A percentile compares a stretch with the other conserved stretches of the same genome.
phyloP scores from a whole-genome alignment of 2,888 invertebrate species.

The Machimus atricapillus region DNA sequence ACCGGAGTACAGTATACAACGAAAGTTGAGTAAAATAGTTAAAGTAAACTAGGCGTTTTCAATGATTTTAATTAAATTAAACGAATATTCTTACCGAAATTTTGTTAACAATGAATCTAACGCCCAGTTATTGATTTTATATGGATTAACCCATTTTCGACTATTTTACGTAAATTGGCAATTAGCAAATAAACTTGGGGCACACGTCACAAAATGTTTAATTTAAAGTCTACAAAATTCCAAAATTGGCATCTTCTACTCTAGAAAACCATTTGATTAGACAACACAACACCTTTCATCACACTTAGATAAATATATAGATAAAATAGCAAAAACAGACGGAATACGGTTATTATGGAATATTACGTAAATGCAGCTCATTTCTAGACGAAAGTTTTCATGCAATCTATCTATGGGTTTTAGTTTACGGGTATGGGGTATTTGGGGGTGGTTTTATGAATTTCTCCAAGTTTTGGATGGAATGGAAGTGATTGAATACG shows the following conservation, averaged over 20 bases:
- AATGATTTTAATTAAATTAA: too few species aligned
- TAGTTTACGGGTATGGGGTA: neutral
- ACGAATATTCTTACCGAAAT: neutral
- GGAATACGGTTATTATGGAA: neutral
- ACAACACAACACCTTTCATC: slow-evolving; percentile 26
- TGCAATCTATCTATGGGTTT: neutral
- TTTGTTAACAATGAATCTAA: neutral
- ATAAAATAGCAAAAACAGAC: neutral
- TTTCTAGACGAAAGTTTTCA: neutral
- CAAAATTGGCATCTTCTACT: neutral
- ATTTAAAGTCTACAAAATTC: neutral
- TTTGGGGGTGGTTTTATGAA: neutral
- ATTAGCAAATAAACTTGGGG: neutral
- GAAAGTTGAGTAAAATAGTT: too few species aligned
- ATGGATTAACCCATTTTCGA: neutral
- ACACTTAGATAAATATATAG: slow-evolving; percentile 2
- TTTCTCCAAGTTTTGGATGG: neutral
- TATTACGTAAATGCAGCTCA: neutral
- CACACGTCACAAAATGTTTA: neutral
- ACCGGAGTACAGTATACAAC: too few species aligned
- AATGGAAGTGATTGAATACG: neutral
- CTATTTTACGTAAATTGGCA: neutral
- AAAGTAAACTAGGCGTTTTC: too few species aligned
- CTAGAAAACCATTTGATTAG: slow-evolving; percentile 15
- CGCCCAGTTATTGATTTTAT: neutral